These are phyloP conservation scores for Mellilla xanthometata DNA, from an alignment of 2,888 invertebrate species.

Conservation along the genomic window DNA sequence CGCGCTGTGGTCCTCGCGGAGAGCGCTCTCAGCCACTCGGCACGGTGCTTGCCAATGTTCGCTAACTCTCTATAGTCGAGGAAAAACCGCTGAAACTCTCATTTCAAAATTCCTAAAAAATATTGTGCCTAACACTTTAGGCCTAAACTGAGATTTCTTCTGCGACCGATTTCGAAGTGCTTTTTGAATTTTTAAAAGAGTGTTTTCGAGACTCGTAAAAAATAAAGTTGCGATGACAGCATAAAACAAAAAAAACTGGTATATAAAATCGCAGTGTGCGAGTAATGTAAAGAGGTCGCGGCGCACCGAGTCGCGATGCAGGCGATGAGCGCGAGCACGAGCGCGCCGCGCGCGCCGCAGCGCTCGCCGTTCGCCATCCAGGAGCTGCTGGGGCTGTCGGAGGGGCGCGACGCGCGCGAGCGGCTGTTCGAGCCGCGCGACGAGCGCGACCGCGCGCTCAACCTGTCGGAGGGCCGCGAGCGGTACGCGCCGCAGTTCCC, in stretches of 20 bases:
- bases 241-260: no score
- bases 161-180: conserved; percentile 24
- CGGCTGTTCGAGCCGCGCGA: conserved; percentile 76
- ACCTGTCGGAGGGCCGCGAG: conserved; percentile 66
- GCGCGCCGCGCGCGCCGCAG: conserved; percentile 87
- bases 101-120: conserved; percentile 12
- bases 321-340: conserved; percentile 74
- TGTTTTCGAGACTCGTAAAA: conserved; percentile 24
- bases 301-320: conserved; percentile 58
- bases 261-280: no score
- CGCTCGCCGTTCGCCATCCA: conserved; percentile 95
- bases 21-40: conserved; percentile 63
- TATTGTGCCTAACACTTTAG: conserved; percentile 25
- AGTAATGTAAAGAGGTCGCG: conserved; percentile 47
- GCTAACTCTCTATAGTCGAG: conserved; percentile 47
- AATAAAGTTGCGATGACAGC: conserved; percentile 50
- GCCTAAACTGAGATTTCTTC: conserved; percentile 41
- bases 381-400: conserved; percentile 91
- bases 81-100: conserved; percentile 34
- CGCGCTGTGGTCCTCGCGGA: conserved; percentile 72
- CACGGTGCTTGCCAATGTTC: conserved; percentile 33
- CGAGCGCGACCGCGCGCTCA: conserved; percentile 68
- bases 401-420: conserved; percentile 65
- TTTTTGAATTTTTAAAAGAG: conserved; percentile 11
- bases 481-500: conserved; percentile 84